Conservation (phyloP, 23 tunicate genomes). For the Diplosoma virens region DNA sequence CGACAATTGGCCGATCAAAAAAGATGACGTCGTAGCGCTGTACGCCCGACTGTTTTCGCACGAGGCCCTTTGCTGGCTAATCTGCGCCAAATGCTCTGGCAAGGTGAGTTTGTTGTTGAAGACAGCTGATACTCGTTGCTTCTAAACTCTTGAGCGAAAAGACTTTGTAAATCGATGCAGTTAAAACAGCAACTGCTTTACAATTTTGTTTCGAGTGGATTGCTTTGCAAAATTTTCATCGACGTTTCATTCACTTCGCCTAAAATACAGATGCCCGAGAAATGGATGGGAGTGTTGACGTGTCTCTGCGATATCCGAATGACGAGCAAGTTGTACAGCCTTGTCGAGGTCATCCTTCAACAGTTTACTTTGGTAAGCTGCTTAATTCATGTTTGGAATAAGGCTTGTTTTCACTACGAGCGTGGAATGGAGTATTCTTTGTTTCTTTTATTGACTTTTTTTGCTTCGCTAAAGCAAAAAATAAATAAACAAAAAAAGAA, state of each 20-base stretch:
- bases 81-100: constrained; percentile 62
- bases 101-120: constrained; percentile 29
- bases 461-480: too few relatives aligned
- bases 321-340: not conserved
- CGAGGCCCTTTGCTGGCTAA: constrained; percentile 80
- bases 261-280: constrained; percentile 80
- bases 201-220: too few relatives aligned
- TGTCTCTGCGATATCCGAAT: constrained; percentile 19
- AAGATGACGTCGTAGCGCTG: constrained; percentile 4
- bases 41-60: constrained; percentile 44
- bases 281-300: constrained; percentile 54
- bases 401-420: too few relatives aligned
- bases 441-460: too few relatives aligned
- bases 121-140: not conserved
- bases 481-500: too few relatives aligned
- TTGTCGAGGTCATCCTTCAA: constrained; percentile 41
- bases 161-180: too few relatives aligned
- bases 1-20: not conserved
- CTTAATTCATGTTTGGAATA: not conserved
- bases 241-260: too few relatives aligned
- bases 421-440: too few relatives aligned
- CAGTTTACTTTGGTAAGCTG: constrained; percentile 65
- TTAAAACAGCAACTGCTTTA: too few relatives aligned
- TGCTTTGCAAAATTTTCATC: too few relatives aligned
- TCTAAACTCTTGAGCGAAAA: not conserved